These are phyloP conservation scores for Nudaria mundana DNA, from an alignment of 2,888 invertebrate genomes.

Conservation along the genomic window DNA sequence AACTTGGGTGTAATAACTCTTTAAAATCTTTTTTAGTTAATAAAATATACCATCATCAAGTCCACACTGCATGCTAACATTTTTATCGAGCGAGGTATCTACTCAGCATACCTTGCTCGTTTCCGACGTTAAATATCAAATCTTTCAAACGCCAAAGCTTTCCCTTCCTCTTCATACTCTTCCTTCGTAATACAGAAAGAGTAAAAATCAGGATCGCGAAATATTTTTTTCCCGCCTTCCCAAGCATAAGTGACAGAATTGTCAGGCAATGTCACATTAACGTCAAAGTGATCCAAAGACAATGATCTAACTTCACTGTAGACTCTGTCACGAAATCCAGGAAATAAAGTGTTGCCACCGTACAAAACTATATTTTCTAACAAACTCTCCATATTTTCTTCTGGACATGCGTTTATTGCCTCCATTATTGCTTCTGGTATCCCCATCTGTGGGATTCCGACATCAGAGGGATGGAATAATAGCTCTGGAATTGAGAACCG, in stretches of 20 bases:
- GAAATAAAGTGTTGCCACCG: constrained; percentile 90
- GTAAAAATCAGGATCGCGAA: constrained; percentile 87
- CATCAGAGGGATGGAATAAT: constrained; percentile 96
- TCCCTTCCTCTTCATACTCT: constrained; percentile 95
- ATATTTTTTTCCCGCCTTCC: constrained; percentile 91
- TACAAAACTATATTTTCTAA: constrained; percentile 91
- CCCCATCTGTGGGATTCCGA: constrained; percentile 95
- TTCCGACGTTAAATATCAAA: constrained; percentile 77
- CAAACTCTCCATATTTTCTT: constrained; percentile 88
- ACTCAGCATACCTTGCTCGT: constrained; percentile 62
- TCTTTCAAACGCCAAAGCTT: constrained; percentile 76
- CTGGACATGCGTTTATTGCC: constrained; percentile 87
- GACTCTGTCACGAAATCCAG: constrained; percentile 88
- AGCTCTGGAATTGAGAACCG: constrained; percentile 97
- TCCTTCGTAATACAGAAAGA: constrained; percentile 88
- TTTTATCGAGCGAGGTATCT: constrained; percentile 53
- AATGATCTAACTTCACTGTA: constrained; percentile 87
- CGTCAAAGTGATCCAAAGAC: constrained; percentile 88
- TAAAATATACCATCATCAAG: too few species aligned
- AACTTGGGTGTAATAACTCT: too few species aligned
- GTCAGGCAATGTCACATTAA: constrained; percentile 82
- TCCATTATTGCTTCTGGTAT: constrained; percentile 93
- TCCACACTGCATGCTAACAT: constrained; percentile 15
- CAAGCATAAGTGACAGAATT: constrained; percentile 93
- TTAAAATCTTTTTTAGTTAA: too few species aligned